Conservation (phyloP, 2,888 invertebrate species). For the Ophion obscuratus region DNA sequence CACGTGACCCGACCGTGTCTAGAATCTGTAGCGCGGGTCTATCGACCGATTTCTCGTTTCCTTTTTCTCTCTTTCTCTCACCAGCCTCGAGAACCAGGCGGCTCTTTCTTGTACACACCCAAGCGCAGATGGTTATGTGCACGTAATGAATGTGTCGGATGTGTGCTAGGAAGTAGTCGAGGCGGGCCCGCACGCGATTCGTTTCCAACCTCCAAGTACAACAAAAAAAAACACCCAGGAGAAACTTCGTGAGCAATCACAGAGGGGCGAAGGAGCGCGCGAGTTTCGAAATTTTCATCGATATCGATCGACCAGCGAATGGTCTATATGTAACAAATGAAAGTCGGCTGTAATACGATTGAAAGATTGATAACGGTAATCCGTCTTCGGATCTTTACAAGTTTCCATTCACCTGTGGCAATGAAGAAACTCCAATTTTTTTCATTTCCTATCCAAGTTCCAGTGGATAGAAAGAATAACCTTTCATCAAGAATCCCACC, state of each 20-base stretch:
- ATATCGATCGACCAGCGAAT: constrained; percentile 8
- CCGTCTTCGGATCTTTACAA: neutral
- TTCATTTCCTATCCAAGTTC: neutral
- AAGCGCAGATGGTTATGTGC: constrained; percentile 12
- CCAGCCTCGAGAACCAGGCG: neutral
- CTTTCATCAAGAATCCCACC: neutral
- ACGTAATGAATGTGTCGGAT: constrained; percentile 39
- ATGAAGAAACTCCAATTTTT: neutral
- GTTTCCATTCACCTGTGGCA: neutral
- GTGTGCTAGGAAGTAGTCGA: constrained; percentile 20
- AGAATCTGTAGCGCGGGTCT: neutral
- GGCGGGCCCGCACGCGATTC: constrained; percentile 34
- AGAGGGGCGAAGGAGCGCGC: neutral
- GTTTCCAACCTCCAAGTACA: constrained; percentile 8
- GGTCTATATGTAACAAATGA: constrained; percentile 3
- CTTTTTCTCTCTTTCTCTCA: neutral
- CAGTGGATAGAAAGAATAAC: neutral
- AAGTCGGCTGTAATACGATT: constrained; percentile 7
- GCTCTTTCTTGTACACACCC: constrained; percentile 2
- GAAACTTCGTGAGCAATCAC: constrained; percentile 25
- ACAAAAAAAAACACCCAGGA: neutral
- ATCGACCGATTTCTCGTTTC: neutral
- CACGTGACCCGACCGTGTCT: constrained; percentile 15
- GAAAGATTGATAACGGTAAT: constrained; percentile 1
- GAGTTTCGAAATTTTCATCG: constrained; percentile 26